phyloP scores from a whole-genome alignment of 1,140 invertebrate species.

The Pantala flavescens region DNA sequence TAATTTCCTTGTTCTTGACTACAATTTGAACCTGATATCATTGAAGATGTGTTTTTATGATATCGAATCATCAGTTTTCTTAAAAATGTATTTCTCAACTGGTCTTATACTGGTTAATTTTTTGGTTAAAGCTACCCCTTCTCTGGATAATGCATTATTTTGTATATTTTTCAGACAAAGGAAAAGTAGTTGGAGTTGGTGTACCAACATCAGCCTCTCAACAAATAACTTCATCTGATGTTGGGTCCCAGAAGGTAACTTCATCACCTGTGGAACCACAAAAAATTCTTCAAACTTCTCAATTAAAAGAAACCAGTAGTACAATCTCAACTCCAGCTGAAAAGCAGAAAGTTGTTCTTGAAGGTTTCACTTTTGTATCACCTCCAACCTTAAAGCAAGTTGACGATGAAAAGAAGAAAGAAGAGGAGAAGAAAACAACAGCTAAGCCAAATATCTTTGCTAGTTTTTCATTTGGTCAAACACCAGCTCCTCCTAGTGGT shows the following conservation, averaged over 20 bases:
- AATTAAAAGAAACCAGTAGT: neutral
- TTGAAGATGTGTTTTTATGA: too few species aligned
- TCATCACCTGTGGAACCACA: too few species aligned
- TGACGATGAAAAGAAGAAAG: neutral
- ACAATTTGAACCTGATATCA: too few species aligned
- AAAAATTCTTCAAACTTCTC: too few species aligned
- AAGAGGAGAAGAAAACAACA: neutral
- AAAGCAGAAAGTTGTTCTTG: neutral
- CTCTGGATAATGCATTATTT: too few species aligned
- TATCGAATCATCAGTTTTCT: too few species aligned
- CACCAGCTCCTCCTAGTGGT: neutral
- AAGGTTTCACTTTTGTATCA: neutral
- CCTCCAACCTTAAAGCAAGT: neutral
- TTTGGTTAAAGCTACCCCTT: too few species aligned
- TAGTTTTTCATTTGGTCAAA: neutral
- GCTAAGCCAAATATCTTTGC: slow-evolving; percentile 1
- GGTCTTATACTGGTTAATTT: too few species aligned
- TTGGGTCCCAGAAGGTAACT: neutral
- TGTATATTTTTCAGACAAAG: neutral
- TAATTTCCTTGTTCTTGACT: too few species aligned
- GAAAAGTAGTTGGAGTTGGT: neutral
- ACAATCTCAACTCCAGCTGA: neutral
- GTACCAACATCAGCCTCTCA: neutral
- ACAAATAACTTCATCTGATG: neutral
- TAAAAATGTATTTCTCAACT: too few species aligned